Percentiles rank a stretch among this genome's conserved stretches.
phyloP scores from a whole-genome alignment of 1,140 invertebrate species.

The Gryllus bimaculatus region DNA sequence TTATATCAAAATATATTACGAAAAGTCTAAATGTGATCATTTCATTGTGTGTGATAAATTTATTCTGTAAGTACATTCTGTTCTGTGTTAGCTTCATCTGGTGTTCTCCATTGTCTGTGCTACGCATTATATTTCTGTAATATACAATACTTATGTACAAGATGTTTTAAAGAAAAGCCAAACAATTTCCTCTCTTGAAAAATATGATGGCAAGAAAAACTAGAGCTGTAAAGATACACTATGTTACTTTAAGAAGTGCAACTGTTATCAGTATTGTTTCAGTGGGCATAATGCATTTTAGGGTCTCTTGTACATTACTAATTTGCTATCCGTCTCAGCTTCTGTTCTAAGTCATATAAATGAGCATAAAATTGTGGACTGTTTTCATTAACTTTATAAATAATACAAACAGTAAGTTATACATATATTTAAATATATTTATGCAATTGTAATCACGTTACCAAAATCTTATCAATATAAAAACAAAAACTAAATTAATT shows the following conservation, averaged over 20 bases:
- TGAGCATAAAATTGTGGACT: not conserved
- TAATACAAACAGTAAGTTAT: not conserved
- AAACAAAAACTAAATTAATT: not conserved
- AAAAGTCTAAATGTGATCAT: slow-evolving; percentile 8
- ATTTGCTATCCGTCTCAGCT: not conserved
- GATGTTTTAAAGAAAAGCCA: not conserved
- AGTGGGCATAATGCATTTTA: too few relatives aligned
- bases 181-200: not conserved
- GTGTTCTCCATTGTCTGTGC: not conserved
- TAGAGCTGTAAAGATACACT: not conserved
- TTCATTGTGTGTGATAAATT: slow-evolving; percentile 9
- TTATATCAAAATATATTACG: slow-evolving; percentile 10
- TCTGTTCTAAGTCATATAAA: not conserved
- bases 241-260: too few relatives aligned
- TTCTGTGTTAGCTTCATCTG: not conserved
- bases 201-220: not conserved
- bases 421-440: not conserved
- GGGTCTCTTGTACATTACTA: too few relatives aligned
- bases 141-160: not conserved
- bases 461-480: not conserved
- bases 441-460: not conserved
- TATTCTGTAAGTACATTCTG: not conserved
- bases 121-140: not conserved
- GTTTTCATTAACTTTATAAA: slow-evolving; percentile 2
- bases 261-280: too few relatives aligned